Base-by-base conservation (phyloP, 2,113 vertebrate genomes). In the Cyrtonyx montezumae region DNA sequence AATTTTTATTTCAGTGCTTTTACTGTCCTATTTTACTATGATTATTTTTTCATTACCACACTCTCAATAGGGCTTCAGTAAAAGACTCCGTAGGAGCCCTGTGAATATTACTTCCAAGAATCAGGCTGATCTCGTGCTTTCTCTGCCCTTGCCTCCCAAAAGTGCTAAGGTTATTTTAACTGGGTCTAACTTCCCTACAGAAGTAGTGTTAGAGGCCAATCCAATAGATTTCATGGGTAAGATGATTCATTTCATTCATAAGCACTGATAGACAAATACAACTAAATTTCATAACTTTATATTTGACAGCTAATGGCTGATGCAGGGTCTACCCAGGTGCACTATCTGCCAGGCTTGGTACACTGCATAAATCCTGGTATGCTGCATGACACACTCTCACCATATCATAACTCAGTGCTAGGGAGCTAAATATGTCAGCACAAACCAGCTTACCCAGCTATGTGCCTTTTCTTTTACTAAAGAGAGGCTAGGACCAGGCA, bases 161-260 rank as follows among this genome's bases (percentile, higher is more conserved):
- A 66, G 8, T 22, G 15, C 3, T 1, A 2, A 23, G 30, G 5
- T 78, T 22, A 17, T 11, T 77, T 78, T 45, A 40, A 25, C 26
- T 58, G 32, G 63, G 9, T 40, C 56, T 42, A 26, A 4, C 65
- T 3, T 42, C 61, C n/a, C 55, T 58, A 48, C 22, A 62, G 49
- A 28, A 58, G 13, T n/a, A 90, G 23, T 56, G 28, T n/a, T 15
- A 28, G 25, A 37, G 25, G 76, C 12, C 28, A 53, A 26, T 56
- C 43, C 13, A 17, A 8, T 11, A 40, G 42, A 74, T 55, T 78
- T 77, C 32, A 26, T 65, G n/a, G 14, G 1, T 36, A 40, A 1
- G 0, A 48, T 48, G 37, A n/a, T 53, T 2, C 0, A n/a, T 45
- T 53, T 66, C 1, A 0, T 78, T 66, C 1, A 0, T 78, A 73